Conservation (phyloP, 2,888 invertebrate genomes). For the Ophion ellenae region DNA sequence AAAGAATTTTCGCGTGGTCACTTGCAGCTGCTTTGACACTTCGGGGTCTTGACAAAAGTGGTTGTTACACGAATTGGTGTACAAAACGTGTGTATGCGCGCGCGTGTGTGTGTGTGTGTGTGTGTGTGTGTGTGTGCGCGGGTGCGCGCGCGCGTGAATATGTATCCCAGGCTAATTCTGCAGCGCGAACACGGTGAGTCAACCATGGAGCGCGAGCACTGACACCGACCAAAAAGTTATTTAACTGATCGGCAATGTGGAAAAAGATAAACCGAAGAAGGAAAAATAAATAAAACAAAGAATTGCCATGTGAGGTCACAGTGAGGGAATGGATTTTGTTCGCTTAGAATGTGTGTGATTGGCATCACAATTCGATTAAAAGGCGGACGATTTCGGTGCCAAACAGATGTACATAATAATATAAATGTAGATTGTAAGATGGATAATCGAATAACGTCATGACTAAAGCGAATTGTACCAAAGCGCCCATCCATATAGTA, state of each 20-base stretch:
- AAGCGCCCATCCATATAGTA: conserved; percentile 44
- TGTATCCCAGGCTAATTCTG: neutral
- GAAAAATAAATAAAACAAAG: conserved; percentile 36
- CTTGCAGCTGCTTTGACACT: conserved; percentile 69
- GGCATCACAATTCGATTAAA: conserved; percentile 69
- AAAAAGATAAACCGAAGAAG: neutral
- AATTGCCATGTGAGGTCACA: conserved; percentile 50
- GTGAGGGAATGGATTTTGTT: conserved; percentile 54
- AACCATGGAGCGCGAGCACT: neutral
- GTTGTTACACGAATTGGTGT: conserved; percentile 50
- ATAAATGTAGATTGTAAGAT: conserved; percentile 77
- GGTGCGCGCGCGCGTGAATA: neutral
- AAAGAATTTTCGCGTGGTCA: conserved; percentile 72
- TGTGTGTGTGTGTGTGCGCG: no score
- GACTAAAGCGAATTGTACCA: conserved; percentile 39
- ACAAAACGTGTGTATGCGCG: no score
- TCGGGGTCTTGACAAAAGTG: conserved; percentile 44
- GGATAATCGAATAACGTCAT: conserved; percentile 58
- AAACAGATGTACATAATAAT: conserved; percentile 83
- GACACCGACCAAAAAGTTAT: neutral
- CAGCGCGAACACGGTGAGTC: neutral
- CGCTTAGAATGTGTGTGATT: conserved; percentile 67
- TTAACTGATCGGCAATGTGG: no score
- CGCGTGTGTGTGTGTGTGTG: no score
- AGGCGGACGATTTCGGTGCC: conserved; percentile 80